A percentile compares a stretch with the other conserved stretches of the same genome.
phyloP scores from a whole-genome alignment of 2,113 vertebrate species.

The Vireo altiloquus region DNA sequence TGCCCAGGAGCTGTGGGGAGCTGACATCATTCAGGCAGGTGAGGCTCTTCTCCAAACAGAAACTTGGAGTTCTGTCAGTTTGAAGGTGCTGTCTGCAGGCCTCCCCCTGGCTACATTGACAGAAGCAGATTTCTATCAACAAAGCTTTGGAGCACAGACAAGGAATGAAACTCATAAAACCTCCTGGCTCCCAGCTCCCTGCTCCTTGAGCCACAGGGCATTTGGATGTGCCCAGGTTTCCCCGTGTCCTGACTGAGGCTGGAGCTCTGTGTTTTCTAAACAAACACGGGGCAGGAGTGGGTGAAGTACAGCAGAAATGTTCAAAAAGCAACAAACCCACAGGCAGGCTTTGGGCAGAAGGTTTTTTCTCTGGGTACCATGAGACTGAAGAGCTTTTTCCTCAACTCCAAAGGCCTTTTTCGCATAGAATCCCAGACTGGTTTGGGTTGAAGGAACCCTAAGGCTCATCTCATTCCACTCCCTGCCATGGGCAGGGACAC shows the following conservation, averaged over 20 bases:
- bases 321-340: not conserved
- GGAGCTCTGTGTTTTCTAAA: not conserved
- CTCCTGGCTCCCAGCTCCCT: not conserved
- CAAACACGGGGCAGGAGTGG: not conserved
- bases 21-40: not conserved
- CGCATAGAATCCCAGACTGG: not conserved
- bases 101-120: not conserved
- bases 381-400: not conserved
- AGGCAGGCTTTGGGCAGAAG: not conserved
- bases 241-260: not conserved
- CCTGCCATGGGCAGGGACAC: not conserved
- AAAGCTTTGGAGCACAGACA: not conserved
- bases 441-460: not conserved
- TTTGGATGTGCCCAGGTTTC: not conserved
- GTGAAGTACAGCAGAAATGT: not conserved
- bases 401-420: not conserved
- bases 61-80: constrained; percentile 38
- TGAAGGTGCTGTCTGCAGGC: not conserved
- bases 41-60: constrained; percentile 35
- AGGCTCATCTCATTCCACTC: not conserved
- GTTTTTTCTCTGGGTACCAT: not conserved
- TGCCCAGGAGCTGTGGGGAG: not conserved
- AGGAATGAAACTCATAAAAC: not conserved
- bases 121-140: constrained; percentile 61
- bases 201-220: not conserved